Base-by-base conservation (phyloP, 2,113 vertebrate species). In the Colaptes auratus region DNA sequence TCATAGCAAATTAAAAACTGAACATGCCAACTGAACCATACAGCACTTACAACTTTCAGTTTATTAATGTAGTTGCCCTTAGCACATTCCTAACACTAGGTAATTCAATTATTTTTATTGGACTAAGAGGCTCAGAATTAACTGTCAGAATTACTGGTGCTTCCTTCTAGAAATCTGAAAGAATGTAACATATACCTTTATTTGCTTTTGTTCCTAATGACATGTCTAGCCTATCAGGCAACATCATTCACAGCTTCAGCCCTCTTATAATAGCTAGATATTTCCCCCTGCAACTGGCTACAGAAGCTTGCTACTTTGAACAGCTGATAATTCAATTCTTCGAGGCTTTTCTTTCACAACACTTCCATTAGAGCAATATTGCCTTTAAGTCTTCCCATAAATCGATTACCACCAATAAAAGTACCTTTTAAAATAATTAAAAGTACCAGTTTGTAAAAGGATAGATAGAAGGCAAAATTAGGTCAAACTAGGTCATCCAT, bases 401-500 rank as follows among this genome's bases (percentile, higher is more conserved):
- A 95, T 82, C 66, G 59, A 90, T 82, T 89, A 71, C 39, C 31
- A 92, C 31, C 6, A 94, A 94, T 78, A 92, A 96, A 90, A 84
- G 14, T 53, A 82, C 44, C 87, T 92, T 92, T 78, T 66, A 88
- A 89, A 80, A 74, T 92, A 93, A 90, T 87, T 82, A 70, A 74
- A 92, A 90, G 77, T 88, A 90, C 65, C 42, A 48, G 20, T 61
- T 90, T 86, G 48, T 69, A 90, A 10, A 20, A 92, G 31, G 60
- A 91, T 12, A 95, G 82, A 79, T 15, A 92, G 23, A 21, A 84
- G 4, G 13, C 73, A 95, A 92, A 96, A 91, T 24, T 7, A 87
- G 95, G 91, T 86, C 69, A n/a, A 96, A 92, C 67, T 93, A 93
- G 94, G 93, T 81, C 92, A 92, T 89, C 67, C 89, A 89, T 86